These are phyloP conservation scores for Brachirus orientalis DNA, from an alignment of 2,113 vertebrate species.

Conservation along the genomic window DNA sequence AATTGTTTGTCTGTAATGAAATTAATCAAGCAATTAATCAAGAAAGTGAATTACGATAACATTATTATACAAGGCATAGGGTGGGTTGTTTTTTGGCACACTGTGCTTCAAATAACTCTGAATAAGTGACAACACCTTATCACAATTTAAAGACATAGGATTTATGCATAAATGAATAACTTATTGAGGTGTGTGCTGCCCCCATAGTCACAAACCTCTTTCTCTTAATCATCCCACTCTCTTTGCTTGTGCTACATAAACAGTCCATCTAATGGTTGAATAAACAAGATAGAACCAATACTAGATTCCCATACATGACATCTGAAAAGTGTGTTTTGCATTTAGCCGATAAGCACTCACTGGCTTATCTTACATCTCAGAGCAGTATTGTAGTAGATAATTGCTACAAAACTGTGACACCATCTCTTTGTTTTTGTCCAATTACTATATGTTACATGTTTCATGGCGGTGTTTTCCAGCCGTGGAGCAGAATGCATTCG, in stretches of 20 bases:
- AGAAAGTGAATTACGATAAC: conserved; percentile 36
- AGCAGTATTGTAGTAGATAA: conserved; percentile 8
- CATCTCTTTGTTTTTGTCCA: not conserved
- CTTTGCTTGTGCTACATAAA: no score
- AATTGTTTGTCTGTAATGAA: conserved; percentile 33
- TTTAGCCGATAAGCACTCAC: not conserved
- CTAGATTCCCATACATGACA: not conserved
- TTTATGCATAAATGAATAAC: not conserved
- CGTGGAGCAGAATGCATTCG: not conserved
- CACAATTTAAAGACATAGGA: not conserved
- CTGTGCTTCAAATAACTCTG: conserved; percentile 18
- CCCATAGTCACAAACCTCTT: not conserved
- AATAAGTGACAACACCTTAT: conserved; percentile 7
- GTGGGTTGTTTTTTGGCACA: not conserved
- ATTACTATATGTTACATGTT: not conserved
- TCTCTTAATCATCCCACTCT: not conserved
- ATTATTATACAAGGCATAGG: not conserved
- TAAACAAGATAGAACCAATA: not conserved
- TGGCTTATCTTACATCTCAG: not conserved
- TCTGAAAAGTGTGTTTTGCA: not conserved
- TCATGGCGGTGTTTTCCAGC: not conserved
- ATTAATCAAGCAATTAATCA: conserved; percentile 45
- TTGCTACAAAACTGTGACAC: not conserved
- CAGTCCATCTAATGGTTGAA: not conserved
- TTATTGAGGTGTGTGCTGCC: not conserved